Evolutionary conservation across 2,888 invertebrate genomes (phyloP).

Genomic region (Sympetrum striolatum): DNA sequence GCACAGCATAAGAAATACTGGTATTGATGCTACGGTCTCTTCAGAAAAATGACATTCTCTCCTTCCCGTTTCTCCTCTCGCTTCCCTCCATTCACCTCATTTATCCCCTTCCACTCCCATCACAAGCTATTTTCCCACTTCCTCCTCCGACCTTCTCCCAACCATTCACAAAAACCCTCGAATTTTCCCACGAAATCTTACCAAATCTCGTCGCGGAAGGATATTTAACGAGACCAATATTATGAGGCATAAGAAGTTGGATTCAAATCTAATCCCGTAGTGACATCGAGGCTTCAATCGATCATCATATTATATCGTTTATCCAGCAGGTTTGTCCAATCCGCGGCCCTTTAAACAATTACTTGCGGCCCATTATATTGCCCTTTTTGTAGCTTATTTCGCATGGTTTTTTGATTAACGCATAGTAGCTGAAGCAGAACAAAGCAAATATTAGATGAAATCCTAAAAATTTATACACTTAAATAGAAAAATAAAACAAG

Average conservation of each 20-base stretch:
- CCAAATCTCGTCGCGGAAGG: background rate
- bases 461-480: too few species aligned
- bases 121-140: background rate
- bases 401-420: too few species aligned
- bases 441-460: too few species aligned
- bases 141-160: background rate
- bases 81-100: background rate
- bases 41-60: background rate
- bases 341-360: too few species aligned
- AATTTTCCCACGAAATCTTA: background rate
- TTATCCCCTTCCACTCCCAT: background rate
- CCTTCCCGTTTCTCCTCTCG: background rate
- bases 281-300: background rate
- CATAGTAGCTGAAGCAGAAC: too few species aligned
- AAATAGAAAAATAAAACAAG: too few species aligned
- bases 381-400: too few species aligned
- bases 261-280: background rate
- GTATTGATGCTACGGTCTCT: background rate
- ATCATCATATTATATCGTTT: background rate
- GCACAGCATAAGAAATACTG: too few species aligned
- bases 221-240: background rate
- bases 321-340: too few species aligned
- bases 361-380: too few species aligned
- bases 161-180: background rate
- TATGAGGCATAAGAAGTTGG: background rate